These are phyloP conservation scores for Xenentodon cancila DNA, from an alignment of 2,797 vertebrate genomes.

Conservation along the genomic window DNA sequence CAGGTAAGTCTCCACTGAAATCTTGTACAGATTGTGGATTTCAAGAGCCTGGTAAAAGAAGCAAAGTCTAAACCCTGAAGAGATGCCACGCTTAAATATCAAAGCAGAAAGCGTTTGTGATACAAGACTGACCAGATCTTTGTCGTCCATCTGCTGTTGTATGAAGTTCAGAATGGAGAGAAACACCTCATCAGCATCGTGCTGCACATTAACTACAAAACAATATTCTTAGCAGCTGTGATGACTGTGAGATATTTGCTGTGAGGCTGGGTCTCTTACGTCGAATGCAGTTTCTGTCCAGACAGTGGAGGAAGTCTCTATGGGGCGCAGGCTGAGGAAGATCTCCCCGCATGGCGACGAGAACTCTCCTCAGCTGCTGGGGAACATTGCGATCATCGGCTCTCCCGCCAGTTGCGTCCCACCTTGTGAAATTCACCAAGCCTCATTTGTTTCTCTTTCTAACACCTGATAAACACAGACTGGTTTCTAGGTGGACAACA, in stretches of 20 bases:
- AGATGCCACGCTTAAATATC: not conserved
- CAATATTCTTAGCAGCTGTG: constrained; percentile 5
- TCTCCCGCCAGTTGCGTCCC: constrained; percentile 33
- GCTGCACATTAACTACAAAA: constrained; percentile 66
- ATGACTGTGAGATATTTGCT: not conserved
- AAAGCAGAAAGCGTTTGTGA: not conserved
- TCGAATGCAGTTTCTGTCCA: constrained; percentile 69
- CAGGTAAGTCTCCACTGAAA: constrained; percentile 62
- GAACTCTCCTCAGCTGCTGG: constrained; percentile 63
- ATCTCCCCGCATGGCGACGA: constrained; percentile 62
- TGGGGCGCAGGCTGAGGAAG: constrained; percentile 44
- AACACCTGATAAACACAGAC: constrained; percentile 1
- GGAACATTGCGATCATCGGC: constrained; percentile 33
- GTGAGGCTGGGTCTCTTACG: constrained; percentile 44
- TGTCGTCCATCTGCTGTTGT: constrained; percentile 72
- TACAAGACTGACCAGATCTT: constrained; percentile 61
- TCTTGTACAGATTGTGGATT: constrained; percentile 75
- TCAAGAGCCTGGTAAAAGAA: constrained; percentile 62
- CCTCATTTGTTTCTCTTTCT: not conserved
- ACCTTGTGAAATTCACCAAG: constrained; percentile 60
- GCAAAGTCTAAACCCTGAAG: not conserved
- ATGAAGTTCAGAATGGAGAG: constrained; percentile 73
- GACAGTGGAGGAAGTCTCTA: constrained; percentile 66
- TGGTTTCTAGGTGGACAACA: not conserved
- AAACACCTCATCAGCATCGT: constrained; percentile 84